Evolutionary conservation across 2,797 vertebrate species (phyloP), one percentile per base, ranked within the genome.

Genomic region (Falco berigora): DNA sequence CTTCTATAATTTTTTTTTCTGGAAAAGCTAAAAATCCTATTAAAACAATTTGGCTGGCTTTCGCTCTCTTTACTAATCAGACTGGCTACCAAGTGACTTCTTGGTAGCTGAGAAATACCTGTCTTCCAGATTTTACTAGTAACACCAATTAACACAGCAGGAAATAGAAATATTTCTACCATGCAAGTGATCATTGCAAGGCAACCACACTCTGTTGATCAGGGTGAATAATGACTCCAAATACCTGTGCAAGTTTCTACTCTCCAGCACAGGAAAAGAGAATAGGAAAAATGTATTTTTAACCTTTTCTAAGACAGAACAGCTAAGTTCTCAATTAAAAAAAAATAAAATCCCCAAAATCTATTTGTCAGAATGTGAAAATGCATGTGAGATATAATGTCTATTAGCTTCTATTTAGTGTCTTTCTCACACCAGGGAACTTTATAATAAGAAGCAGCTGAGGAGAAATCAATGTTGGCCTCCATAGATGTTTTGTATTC

Each of bases 391-490:
- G 74, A 95, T 92, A 46, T 61, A 88, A 96, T 68, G n/a, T 91
- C 95, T 95, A 88, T 94, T 97, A 97, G 87, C 64, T 92, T 96
- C 89, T 96, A 94, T 94, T 97, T 97, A 96, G 89, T 1, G 0
- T 92, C 77, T 74, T 92, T 86, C 77, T 97, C 95, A 96, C 96
- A 96, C 88, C 86, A 91, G 96, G 97, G 91, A 97, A 92, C 88
- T 93, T 97, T 97, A 95, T 97, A 97, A 97, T 96, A 97, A 97
- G 97, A 91, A 93, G 81, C 44, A 93, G 81, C 72, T 83, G 89
- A 91, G 90, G 24, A 97, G 78, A 95, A 96, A 96, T 97, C 96
- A 94, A 85, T 97, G 91, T 18, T 82, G 78, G 95, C 86, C 56
- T 92, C 72, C 61, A 62, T 69, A 56, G 93, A 97, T 92, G 78